A percentile compares a stretch with the other conserved stretches of the same genome.
phyloP scores from a whole-genome alignment of 2,113 vertebrate species.

The Myrmophylax atrothorax region DNA sequence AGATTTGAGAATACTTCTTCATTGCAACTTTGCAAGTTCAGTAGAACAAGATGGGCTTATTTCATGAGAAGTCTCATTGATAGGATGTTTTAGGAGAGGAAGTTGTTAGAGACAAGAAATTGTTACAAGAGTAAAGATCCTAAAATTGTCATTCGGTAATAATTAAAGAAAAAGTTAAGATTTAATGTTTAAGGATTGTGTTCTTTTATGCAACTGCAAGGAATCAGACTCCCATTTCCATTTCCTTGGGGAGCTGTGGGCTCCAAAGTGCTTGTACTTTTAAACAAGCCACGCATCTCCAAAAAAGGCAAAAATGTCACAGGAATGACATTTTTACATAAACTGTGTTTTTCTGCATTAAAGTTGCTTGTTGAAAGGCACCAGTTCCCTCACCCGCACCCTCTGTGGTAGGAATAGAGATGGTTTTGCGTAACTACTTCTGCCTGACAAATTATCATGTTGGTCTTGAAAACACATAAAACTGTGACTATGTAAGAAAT shows the following conservation, averaged over 20 bases:
- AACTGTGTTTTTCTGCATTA: neutral
- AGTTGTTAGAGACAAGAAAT: neutral
- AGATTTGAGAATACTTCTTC: neutral
- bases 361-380: neutral
- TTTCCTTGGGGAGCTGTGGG: slow-evolving; percentile 31
- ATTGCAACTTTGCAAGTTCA: neutral
- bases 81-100: neutral
- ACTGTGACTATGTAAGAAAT: neutral
- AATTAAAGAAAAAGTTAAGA: neutral
- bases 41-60: neutral
- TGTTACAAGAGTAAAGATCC: neutral
- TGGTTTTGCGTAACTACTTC: slow-evolving; percentile 11
- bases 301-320: slow-evolving; percentile 55
- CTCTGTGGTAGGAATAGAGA: neutral
- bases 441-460: neutral
- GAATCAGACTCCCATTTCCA: neutral
- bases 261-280: neutral
- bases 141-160: neutral
- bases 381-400: neutral
- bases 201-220: neutral
- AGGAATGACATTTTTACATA: slow-evolving; percentile 43
- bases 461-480: neutral
- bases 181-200: neutral
- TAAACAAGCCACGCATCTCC: neutral
- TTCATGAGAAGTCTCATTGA: neutral